A percentile compares a stretch with the other conserved stretches of the same genome.
Evolutionary conservation across 2,797 vertebrate species (phyloP).

Genomic region (Anolis apletophallus): DNA sequence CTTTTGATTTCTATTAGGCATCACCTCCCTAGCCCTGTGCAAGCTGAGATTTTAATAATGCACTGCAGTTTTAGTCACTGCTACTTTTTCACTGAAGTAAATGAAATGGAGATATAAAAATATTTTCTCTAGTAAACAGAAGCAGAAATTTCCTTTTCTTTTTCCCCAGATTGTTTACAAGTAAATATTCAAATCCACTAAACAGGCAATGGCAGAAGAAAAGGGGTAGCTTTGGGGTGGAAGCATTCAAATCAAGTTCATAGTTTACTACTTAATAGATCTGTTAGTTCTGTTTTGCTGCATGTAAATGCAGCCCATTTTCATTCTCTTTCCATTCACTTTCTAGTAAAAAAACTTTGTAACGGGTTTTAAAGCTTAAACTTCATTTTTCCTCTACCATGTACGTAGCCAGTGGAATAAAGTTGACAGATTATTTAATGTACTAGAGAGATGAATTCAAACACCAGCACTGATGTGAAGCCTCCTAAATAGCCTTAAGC

Average conservation of each 20-base stretch:
- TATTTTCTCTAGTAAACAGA: neutral
- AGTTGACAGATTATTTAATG: neutral
- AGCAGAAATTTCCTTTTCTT: neutral
- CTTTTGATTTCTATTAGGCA: neutral
- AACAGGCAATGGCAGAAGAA: neutral
- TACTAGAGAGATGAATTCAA: neutral
- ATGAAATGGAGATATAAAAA: neutral
- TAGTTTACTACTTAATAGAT: neutral
- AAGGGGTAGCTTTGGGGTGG: neutral
- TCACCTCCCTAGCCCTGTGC: neutral
- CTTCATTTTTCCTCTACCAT: neutral
- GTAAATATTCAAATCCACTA: neutral
- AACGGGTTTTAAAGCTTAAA: neutral
- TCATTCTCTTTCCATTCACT: neutral
- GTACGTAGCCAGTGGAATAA: neutral
- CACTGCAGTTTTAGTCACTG: neutral
- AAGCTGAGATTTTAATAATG: neutral
- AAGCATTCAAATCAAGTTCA: neutral
- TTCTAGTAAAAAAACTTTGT: neutral
- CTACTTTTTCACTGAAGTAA: neutral
- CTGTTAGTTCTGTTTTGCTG: neutral
- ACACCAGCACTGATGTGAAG: neutral
- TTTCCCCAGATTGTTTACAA: neutral
- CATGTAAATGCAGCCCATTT: neutral
- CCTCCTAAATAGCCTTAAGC: neutral